These are phyloP conservation scores for Drosophila mettleri DNA, from an alignment of 2,888 invertebrate genomes.

Conservation along the genomic window DNA sequence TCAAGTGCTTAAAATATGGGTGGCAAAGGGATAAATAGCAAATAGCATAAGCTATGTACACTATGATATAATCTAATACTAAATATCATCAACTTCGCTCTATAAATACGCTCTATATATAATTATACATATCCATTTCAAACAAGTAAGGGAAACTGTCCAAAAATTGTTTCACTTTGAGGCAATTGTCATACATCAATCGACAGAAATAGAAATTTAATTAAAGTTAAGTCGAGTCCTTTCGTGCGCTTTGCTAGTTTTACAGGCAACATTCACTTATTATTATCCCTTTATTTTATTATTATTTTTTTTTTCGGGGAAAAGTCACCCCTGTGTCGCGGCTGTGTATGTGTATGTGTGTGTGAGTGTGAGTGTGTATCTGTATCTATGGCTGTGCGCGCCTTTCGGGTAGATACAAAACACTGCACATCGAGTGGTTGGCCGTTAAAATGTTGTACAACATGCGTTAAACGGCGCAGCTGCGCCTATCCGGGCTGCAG, in stretches of 20 bases:
- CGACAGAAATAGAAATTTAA: constrained; percentile 71
- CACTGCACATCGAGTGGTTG: constrained; percentile 72
- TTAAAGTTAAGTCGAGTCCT: constrained; percentile 65
- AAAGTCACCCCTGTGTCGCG: constrained; percentile 68
- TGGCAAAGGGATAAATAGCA: too few relatives aligned
- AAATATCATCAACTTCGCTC: not conserved
- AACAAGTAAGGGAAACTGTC: constrained; percentile 3
- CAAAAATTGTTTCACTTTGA: constrained; percentile 23
- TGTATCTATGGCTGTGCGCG: constrained; percentile 40
- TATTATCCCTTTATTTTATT: constrained; percentile 48
- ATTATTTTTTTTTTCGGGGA: constrained; percentile 33
- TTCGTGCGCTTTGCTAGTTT: constrained; percentile 3
- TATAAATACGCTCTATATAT: constrained; percentile 1
- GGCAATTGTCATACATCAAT: constrained; percentile 19
- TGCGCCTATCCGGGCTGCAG: constrained; percentile 61
- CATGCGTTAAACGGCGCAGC: constrained; percentile 77
- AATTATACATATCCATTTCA: not conserved
- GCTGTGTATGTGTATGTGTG: constrained; percentile 22
- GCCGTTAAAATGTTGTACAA: constrained; percentile 77
- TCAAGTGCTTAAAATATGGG: not conserved
- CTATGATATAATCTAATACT: not conserved
- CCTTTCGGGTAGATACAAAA: constrained; percentile 67
- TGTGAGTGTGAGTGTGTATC: constrained; percentile 30
- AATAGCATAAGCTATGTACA: too few relatives aligned
- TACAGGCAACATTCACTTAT: constrained; percentile 44